Conservation (phyloP, 2,888 invertebrate species). For the Ethmia dodecea region DNA sequence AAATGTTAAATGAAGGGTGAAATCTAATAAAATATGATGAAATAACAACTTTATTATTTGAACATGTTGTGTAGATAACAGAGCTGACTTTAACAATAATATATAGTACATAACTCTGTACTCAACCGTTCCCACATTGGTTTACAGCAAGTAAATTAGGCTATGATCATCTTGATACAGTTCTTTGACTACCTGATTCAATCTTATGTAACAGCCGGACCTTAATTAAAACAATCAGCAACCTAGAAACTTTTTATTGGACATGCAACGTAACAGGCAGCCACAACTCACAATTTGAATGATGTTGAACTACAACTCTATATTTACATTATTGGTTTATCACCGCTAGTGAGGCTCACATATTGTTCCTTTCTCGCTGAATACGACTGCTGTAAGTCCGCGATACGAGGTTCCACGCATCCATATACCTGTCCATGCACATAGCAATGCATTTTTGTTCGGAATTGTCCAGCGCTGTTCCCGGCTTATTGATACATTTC, state of each 20-base stretch:
- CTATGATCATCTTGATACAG: no score
- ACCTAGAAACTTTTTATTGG: constrained; percentile 55
- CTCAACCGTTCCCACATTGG: no score
- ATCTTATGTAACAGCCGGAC: not conserved
- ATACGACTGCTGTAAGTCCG: constrained; percentile 91
- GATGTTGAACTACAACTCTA: constrained; percentile 55
- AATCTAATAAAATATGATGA: constrained; percentile 28
- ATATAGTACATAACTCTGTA: no score
- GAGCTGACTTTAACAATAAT: no score
- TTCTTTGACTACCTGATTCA: not conserved
- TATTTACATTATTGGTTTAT: constrained; percentile 59
- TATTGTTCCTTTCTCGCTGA: constrained; percentile 85
- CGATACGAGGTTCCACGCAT: constrained; percentile 95
- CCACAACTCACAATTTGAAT: constrained; percentile 49
- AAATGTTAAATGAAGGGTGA: constrained; percentile 76
- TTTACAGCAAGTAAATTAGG: no score
- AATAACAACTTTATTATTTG: constrained; percentile 5
- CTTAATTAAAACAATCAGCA: constrained; percentile 30
- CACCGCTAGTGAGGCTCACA: constrained; percentile 59
- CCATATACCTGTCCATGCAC: constrained; percentile 99
- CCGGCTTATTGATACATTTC: constrained; percentile 95
- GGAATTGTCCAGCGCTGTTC: constrained; percentile 90
- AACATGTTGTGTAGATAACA: no score
- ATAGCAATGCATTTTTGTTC: constrained; percentile 98
- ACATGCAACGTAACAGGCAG: constrained; percentile 42